A percentile compares a stretch with the other conserved stretches of the same genome.
Conservation (phyloP, 2,888 invertebrate genomes). For the Ceramica pisi region DNA sequence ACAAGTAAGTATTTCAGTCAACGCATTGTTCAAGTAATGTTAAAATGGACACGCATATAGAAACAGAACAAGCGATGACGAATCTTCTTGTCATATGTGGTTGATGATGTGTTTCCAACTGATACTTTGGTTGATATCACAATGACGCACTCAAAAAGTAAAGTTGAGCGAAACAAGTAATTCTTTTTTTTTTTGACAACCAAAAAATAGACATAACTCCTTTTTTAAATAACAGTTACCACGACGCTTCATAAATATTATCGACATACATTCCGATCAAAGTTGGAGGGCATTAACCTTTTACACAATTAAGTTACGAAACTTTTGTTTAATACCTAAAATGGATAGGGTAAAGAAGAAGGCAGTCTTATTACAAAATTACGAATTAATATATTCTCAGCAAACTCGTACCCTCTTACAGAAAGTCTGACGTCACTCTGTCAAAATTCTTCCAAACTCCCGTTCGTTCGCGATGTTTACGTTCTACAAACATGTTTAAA, state of each 20-base stretch:
- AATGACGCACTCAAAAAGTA: too few relatives aligned
- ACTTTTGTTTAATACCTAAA: conserved; percentile 20
- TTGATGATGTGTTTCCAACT: too few relatives aligned
- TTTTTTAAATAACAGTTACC: background rate
- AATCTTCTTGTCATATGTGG: too few relatives aligned
- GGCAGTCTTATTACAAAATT: conserved; percentile 31
- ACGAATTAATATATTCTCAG: conserved; percentile 46
- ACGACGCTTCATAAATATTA: background rate
- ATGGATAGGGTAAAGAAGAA: conserved; percentile 9
- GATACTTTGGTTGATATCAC: too few relatives aligned
- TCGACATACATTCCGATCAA: background rate
- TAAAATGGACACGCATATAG: too few relatives aligned
- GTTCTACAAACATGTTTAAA: conserved; percentile 56
- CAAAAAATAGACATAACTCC: background rate
- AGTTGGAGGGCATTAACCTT: conserved; percentile 5
- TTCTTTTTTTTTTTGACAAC: too few relatives aligned
- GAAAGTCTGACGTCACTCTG: conserved; percentile 39
- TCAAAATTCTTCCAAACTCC: conserved; percentile 53
- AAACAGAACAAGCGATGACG: too few relatives aligned
- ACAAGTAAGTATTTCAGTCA: background rate
- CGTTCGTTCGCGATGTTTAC: conserved; percentile 34
- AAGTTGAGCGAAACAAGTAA: too few relatives aligned
- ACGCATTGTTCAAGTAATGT: background rate
- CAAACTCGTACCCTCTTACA: conserved; percentile 26
- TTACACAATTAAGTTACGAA: conserved; percentile 10